Evolutionary conservation across 2,797 vertebrate species (phyloP), one percentile per base, ranked within the genome.

Genomic region (Mormyrus hasselquistii): DNA sequence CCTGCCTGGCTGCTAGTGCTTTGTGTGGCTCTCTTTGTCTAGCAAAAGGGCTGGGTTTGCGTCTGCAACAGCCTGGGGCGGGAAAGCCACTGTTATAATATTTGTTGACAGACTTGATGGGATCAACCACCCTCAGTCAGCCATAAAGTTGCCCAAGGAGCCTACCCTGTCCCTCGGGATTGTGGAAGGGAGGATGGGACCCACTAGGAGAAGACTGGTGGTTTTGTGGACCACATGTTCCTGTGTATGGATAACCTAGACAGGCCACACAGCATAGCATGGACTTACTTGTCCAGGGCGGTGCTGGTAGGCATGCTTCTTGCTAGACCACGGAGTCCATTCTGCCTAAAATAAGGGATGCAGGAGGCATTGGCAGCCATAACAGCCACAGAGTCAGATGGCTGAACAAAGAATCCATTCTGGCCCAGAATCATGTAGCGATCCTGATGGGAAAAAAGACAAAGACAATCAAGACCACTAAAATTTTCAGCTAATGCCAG

Each of bases 371-470:
- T 98, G 94, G 99, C 98, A 25, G 98, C 98, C 94, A 99, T 99
- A 93, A 99, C 93, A 90, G 99, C 99, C 94, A 99, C 89, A 0
- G 99, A 99, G 94, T 99, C 99, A 0, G 98, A 98, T 0, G 99
- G 98, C 76, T 97, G 99, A 92, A 99, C 97, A 89, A 99, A 99
- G 94, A 99, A 99, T 90, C 97, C 98, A 22, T 98, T 98, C 93
- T 98, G 96, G 91, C 99, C 98, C 0, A 99, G 97, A 92, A 99
- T 98, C 98, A 99, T 99, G 90, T 98, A 99, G 8, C 99, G 98
- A 94, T 99, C 98, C 99, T 99, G 93, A 47, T 29, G 65, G 91
- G 5, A 38, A 10, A 73, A 89, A 57, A 87, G 50, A 49, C 34
- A 50, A 49, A n/a, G 8, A 12, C 82, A 5, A 52, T 84, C 47